Percentiles rank a stretch among this genome's conserved stretches.
Conservation (phyloP, 2,888 invertebrate genomes). For the Galerucella calmariensis region DNA sequence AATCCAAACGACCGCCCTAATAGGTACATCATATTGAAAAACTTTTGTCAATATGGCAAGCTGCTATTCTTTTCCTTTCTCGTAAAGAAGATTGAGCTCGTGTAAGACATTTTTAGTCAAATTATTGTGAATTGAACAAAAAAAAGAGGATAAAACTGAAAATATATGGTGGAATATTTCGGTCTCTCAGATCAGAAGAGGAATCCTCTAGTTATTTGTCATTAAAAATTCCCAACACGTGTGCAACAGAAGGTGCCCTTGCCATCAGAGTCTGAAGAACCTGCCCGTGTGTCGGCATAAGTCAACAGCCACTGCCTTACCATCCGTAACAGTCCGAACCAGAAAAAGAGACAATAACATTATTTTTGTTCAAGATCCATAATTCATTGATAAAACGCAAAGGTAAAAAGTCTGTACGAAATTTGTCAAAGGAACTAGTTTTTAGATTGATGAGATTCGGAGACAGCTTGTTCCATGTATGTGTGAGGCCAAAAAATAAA, state of each 20-base stretch:
- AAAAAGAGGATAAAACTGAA: background rate
- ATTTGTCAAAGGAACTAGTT: conserved; percentile 48
- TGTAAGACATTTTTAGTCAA: background rate
- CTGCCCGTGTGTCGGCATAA: conserved; percentile 29
- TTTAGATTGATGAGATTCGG: conserved; percentile 42
- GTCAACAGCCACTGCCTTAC: conserved; percentile 29
- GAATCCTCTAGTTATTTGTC: conserved; percentile 37
- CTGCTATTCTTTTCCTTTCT: no score
- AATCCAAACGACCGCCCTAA: no score
- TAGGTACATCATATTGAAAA: no score
- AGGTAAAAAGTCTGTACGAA: conserved; percentile 46
- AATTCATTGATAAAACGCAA: conserved; percentile 45
- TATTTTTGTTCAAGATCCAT: conserved; percentile 45
- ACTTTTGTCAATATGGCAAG: no score
- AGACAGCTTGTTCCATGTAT: conserved; percentile 31
- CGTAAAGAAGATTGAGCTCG: no score
- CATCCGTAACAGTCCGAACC: conserved; percentile 34
- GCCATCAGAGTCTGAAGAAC: conserved; percentile 41
- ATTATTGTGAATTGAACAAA: background rate
- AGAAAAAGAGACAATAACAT: conserved; percentile 46
- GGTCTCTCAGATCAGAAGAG: conserved; percentile 1
- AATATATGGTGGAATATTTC: conserved; percentile 3
- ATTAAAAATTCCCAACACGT: conserved; percentile 50
- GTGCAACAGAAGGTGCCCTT: conserved; percentile 50
- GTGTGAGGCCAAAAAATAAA: conserved; percentile 12